Base-by-base conservation (phyloP, 2,797 vertebrate species). In the Tachyglossus aculeatus region DNA sequence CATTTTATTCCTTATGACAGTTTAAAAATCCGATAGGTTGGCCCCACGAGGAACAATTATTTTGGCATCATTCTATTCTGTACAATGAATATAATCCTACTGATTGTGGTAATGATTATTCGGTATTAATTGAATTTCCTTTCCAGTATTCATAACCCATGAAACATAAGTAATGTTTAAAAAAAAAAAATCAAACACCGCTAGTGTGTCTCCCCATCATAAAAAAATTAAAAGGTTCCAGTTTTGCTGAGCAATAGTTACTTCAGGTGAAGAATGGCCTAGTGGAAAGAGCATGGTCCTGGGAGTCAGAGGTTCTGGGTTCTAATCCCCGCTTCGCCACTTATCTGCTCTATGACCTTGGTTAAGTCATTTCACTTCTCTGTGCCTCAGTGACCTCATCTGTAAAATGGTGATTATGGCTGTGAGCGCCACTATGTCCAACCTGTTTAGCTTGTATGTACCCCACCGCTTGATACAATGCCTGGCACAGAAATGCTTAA, bases 1-100 rank as follows among this genome's bases (percentile, higher is more conserved):
- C 34, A 63, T 58, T 68, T 68, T 55, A 75, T 31, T 81, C 50
- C 16, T 34, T 33, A 27, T 27, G 18, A 59, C 24, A 15, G 31
- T 16, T 21, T 24, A 32, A 34, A 82, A 48, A 0, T 2, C 0
- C 19, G 25, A 33, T 16, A 18, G 14, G 63, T 61, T 63, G 52
- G 16, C 13, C 32, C 32, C 37, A 36, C 3, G 41, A 4, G 16
- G 55, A 54, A 29, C 18, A 60, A 19, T 71, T 32, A 24, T 3
- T 1, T 1, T 0, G 0, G n/a, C 60, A 6, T 48, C 54, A 43
- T 67, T 19, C 33, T 41, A 50, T 21, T 45, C 45, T 19, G 37
- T 50, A 52, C 57, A 11, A 67, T 54, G 38, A 45, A 15, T 10
- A 55, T 47, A 41, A 40, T 5, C 29, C 19, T 43, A 16, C 74